Evolutionary conservation across 2,888 invertebrate species (phyloP).

Genomic region (Erpobdella octoculata): DNA sequence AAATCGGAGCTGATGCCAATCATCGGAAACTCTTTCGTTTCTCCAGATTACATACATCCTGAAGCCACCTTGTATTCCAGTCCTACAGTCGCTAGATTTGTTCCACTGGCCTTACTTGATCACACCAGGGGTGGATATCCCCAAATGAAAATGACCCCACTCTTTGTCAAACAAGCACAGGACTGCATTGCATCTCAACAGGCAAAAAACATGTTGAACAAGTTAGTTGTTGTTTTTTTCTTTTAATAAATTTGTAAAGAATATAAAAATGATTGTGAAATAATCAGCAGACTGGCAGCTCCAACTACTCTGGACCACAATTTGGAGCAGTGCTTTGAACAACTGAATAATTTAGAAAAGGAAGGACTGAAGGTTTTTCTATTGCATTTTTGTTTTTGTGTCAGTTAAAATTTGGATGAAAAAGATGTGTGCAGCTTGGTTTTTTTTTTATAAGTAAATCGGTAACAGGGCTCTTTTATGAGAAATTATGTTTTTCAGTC

Average conservation of each 20-base stretch:
- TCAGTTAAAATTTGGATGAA: constrained; percentile 7
- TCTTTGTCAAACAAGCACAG: not conserved
- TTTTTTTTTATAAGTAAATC: too few relatives aligned
- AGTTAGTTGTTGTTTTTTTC: too few relatives aligned
- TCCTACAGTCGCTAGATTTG: not conserved
- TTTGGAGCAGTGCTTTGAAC: constrained; percentile 29
- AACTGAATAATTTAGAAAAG: constrained; percentile 19
- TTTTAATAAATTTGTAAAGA: too few relatives aligned
- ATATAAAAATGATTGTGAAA: too few relatives aligned
- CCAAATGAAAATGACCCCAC: not conserved
- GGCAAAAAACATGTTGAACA: too few relatives aligned
- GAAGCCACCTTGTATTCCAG: not conserved
- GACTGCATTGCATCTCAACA: not conserved
- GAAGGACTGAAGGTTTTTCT: constrained; percentile 28
- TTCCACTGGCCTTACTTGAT: not conserved
- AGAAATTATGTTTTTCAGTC: too few relatives aligned
- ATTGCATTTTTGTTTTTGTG: not conserved
- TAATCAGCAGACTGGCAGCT: not conserved
- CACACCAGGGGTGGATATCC: not conserved
- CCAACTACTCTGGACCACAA: not conserved
- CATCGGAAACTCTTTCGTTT: not conserved
- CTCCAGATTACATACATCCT: constrained; percentile 1
- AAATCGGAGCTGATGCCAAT: not conserved
- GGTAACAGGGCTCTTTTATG: too few relatives aligned
- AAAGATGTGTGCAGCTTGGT: constrained; percentile 8